phyloP scores from a whole-genome alignment of 2,888 invertebrate species.

The Entomobrya proxima region DNA sequence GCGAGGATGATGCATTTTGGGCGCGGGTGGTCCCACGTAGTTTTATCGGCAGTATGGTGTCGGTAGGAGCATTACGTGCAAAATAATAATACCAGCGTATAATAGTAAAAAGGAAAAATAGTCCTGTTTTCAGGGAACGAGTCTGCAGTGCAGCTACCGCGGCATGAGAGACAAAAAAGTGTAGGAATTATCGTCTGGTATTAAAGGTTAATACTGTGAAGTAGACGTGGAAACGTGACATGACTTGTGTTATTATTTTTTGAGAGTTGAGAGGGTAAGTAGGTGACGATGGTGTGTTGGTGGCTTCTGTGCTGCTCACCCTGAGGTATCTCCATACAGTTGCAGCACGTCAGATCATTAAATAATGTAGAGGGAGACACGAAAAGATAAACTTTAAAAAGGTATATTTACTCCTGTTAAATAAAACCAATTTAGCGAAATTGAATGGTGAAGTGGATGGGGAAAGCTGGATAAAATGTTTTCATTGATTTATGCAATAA shows the following conservation, averaged over 20 bases:
- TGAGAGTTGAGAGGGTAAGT: too few relatives aligned
- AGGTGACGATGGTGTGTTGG: neutral
- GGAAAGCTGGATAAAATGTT: too few relatives aligned
- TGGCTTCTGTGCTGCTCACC: too few relatives aligned
- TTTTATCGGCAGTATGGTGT: neutral
- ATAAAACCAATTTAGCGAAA: too few relatives aligned
- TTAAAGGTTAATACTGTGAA: conserved; percentile 3
- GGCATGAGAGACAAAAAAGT: neutral
- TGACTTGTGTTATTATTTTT: conserved; percentile 9
- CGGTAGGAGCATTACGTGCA: neutral
- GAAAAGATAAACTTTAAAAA: too few relatives aligned
- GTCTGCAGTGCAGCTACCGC: conserved; percentile 11
- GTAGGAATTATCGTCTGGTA: neutral
- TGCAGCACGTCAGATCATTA: conserved; percentile 5
- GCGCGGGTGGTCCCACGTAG: neutral
- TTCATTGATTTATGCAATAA: too few relatives aligned
- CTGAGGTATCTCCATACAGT: too few relatives aligned
- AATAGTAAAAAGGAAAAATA: neutral
- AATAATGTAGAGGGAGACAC: too few relatives aligned
- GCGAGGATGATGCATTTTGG: neutral
- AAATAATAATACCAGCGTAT: neutral
- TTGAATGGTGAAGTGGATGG: too few relatives aligned
- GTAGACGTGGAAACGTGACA: conserved; percentile 6
- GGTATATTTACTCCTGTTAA: too few relatives aligned
- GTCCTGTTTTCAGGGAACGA: neutral